Evolutionary conservation across 1,140 invertebrate species (phyloP), one percentile per base, ranked within the genome.

Genomic region (Conopomorpha cramerella): DNA sequence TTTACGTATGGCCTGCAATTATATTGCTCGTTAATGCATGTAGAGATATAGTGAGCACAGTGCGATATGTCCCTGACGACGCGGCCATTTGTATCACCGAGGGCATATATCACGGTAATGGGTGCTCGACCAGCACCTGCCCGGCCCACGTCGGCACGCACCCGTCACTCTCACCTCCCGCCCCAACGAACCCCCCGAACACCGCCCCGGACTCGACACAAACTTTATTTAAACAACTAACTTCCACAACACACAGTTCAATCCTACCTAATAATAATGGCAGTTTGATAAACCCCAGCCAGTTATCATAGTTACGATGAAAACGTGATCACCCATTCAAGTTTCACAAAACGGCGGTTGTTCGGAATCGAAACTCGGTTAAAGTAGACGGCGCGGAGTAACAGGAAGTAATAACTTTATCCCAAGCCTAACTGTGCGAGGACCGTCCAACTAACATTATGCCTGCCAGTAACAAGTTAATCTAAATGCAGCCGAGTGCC

Each of bases 381-480:
- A 61, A 63, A 71, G 64, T 66, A 61, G 56, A 61, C 60, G 64
- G 52, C 46, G 54, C 46, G 28, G 55, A 56, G 52, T 67, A 67
- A 57, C 64, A 65, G 60, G 70, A 71, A 71, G 70, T 70, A 70
- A 67, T 74, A 74, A 74, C 61, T 74, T 74, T 60, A 64, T 71
- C 56, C 51, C 49, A 32, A 55, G 58, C 55, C 67, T 58, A 56
- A 58, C 55, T 51, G 45, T 36, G 42, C 55, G 57, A 67, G 54
- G 56, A 67, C 55, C 49, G 66, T 59, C 64, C 56, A 55, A 65
- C 66, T 64, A 67, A 70, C 70, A 72, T 68, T 71, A 68, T 67
- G 70, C 55, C 65, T 72, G 70, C 60, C 51, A 66, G 63, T 72
- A 68, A 70, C 66, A 72, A 74, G 61, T 74, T 72, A 66, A 74